Base-by-base conservation (phyloP, 2,113 vertebrate genomes). In the Oxyruncus cristatus region DNA sequence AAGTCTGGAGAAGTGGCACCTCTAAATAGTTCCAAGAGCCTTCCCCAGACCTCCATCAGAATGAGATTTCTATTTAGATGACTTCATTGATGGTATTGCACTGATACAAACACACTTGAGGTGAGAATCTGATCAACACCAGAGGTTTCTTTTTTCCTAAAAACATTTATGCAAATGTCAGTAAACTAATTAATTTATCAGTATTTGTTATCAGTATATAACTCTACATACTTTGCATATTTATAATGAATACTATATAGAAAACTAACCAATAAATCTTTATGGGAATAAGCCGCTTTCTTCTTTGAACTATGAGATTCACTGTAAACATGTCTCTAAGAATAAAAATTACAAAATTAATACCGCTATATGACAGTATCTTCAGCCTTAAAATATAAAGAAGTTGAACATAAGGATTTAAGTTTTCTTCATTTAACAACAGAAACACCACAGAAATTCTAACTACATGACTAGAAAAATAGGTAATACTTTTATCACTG, bases 241-340 rank as follows among this genome's bases (percentile, higher is more conserved):
- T 62, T 61, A 28, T 56, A 72, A 59, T 8, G 12, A 88, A 42
- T 53, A 68, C 16, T 71, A 50, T 14, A 39, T 21, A 81, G 65
- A 95, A 80, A 87, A 99, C 99, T 99, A 98, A 99, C 98, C 99
- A 99, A 98, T 50, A 98, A 97, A 78, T 98, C 98, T 96, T 98
- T 99, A 97, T 52, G 97, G 74, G 98, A 98, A 96, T 96, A 97
- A 91, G 98, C 97, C 63, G 97, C 93, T 89, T 98, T 97, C 98
- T 97, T 99, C 98, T 97, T 99, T 91, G 92, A 95, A 94, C 97
- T 97, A 17, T 96, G 97, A 95, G 98, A 98, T 89, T 98, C 98
- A 96, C 93, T 98, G 95, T 98, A 98, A 97, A 97, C 97, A 97
- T 98, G 98, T 95, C 94, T 98, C 99, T 99, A 98, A 85, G 93